These are phyloP conservation scores for Saimiri boliviensis DNA, from an alignment of 2,113 vertebrate genomes.

Conservation along the genomic window DNA sequence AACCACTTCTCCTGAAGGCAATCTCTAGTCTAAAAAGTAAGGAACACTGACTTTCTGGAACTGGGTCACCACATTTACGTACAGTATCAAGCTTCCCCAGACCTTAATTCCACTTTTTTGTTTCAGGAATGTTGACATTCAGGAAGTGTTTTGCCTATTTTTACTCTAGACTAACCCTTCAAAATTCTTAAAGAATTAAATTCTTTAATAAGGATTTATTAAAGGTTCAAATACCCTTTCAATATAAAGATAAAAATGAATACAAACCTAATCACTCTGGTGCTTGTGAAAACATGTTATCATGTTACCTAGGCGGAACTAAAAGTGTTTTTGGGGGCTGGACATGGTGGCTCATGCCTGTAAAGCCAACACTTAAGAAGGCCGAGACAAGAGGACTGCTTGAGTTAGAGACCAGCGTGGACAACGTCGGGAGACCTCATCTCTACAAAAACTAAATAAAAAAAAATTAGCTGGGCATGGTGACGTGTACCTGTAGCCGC, in stretches of 20 bases:
- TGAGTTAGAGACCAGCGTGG: too few species aligned
- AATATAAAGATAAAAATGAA: conserved; percentile 20
- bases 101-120: not conserved
- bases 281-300: not conserved
- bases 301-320: not conserved
- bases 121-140: not conserved
- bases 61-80: not conserved
- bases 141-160: not conserved
- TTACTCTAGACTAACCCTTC: conserved; percentile 10
- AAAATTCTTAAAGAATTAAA: conserved; percentile 7
- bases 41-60: not conserved
- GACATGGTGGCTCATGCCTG: too few species aligned
- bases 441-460: too few species aligned
- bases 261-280: not conserved
- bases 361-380: too few species aligned
- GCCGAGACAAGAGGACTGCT: too few species aligned
- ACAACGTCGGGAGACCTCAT: too few species aligned
- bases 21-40: not conserved
- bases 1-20: not conserved
- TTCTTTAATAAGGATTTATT: not conserved
- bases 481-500: too few species aligned
- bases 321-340: not conserved
- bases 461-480: too few species aligned
- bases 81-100: not conserved
- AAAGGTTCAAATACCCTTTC: not conserved